Conservation (phyloP, 2,888 invertebrate species). For the Epinotia nisella region DNA sequence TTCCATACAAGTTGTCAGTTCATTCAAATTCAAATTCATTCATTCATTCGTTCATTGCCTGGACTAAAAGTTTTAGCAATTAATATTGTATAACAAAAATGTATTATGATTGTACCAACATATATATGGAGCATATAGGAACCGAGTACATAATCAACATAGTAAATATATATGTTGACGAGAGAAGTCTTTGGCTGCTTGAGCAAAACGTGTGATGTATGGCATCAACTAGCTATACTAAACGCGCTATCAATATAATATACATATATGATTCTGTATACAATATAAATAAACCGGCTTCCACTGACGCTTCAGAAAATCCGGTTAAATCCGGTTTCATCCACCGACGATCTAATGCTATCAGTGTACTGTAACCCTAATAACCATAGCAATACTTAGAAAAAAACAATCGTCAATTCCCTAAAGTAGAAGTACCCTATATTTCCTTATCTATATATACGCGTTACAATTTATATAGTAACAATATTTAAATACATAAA, state of each 20-base stretch:
- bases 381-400: conserved; percentile 63
- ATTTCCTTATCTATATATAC: conserved; percentile 65
- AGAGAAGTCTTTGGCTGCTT: conserved; percentile 78
- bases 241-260: conserved; percentile 58
- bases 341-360: not conserved
- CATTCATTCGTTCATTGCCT: no score
- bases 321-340: not conserved
- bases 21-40: no score
- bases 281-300: conserved; percentile 27
- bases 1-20: no score
- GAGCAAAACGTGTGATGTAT: conserved; percentile 77
- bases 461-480: conserved; percentile 48
- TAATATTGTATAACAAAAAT: no score
- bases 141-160: conserved; percentile 36
- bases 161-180: conserved; percentile 29
- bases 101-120: not conserved
- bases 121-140: conserved; percentile 18
- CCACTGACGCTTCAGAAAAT: conserved; percentile 16
- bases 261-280: conserved; percentile 38
- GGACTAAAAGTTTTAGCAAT: no score
- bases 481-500: conserved; percentile 52
- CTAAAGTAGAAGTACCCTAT: conserved; percentile 74
- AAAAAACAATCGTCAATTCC: conserved; percentile 67
- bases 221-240: conserved; percentile 78
- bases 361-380: conserved; percentile 49